Evolutionary conservation across 37 sponge, comb jelly and placozoan genomes (phyloP).

Genomic region (Ephydatia muelleri): DNA sequence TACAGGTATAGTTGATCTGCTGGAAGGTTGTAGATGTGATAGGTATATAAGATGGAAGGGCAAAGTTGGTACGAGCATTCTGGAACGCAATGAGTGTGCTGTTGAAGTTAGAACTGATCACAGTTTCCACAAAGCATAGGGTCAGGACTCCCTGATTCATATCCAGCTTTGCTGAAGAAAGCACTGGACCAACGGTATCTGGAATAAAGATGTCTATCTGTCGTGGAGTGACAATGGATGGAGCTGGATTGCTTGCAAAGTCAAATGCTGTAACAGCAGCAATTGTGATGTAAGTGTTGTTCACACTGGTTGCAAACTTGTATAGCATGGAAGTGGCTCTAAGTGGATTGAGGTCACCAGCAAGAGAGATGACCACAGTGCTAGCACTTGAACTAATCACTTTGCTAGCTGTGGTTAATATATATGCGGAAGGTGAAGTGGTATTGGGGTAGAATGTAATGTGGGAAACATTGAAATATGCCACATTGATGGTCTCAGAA

Average conservation of each 20-base stretch:
- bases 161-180: constrained; percentile 63
- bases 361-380: constrained; percentile 38
- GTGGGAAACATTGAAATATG: constrained; percentile 33
- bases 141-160: constrained; percentile 56
- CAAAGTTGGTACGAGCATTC: constrained; percentile 48
- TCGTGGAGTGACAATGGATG: constrained; percentile 12
- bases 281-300: constrained; percentile 63
- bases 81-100: constrained; percentile 59
- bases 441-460: constrained; percentile 56
- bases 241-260: constrained; percentile 48
- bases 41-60: constrained; percentile 34
- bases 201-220: constrained; percentile 26
- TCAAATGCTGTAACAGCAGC: constrained; percentile 52
- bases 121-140: constrained; percentile 80
- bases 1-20: constrained; percentile 43
- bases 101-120: constrained; percentile 56
- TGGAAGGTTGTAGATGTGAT: constrained; percentile 29
- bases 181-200: constrained; percentile 60
- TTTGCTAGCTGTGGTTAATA: constrained; percentile 36
- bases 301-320: constrained; percentile 32
- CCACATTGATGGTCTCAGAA: constrained; percentile 71
- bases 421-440: constrained; percentile 20
- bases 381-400: constrained; percentile 36
- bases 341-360: constrained; percentile 73
- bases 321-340: constrained; percentile 39